Conservation (phyloP, 2,888 invertebrate species). For the Eurois occulta region DNA sequence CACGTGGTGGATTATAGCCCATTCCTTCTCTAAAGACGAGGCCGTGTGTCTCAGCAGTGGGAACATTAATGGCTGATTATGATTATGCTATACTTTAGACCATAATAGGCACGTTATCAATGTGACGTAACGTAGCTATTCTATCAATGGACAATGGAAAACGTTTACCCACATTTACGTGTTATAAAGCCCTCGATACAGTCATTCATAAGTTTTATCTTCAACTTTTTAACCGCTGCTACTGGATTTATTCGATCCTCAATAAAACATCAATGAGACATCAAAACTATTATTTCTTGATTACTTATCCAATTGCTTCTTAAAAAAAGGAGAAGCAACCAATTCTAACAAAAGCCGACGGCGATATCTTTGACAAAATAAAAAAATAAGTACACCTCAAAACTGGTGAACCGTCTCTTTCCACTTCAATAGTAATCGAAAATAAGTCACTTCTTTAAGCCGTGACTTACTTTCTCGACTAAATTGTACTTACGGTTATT, state of each 20-base stretch:
- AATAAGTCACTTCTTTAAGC: conserved; percentile 72
- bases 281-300: conserved; percentile 60
- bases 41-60: too few relatives aligned
- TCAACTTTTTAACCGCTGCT: conserved; percentile 26
- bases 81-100: too few relatives aligned
- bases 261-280: conserved; percentile 61
- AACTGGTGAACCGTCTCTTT: conserved; percentile 81
- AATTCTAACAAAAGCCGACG: conserved; percentile 53
- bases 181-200: neutral
- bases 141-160: neutral
- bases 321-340: conserved; percentile 47
- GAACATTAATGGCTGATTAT: too few relatives aligned
- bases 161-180: neutral
- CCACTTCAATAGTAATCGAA: conserved; percentile 78
- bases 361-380: conserved; percentile 54
- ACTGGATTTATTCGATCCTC: conserved; percentile 42
- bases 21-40: too few relatives aligned
- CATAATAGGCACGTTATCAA: neutral
- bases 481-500: conserved; percentile 59
- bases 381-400: conserved; percentile 14
- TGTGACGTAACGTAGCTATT: neutral
- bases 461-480: conserved; percentile 80
- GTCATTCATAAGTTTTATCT: conserved; percentile 1
- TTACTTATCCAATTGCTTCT: conserved; percentile 61
- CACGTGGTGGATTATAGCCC: too few relatives aligned